A percentile compares a stretch with the other conserved stretches of the same genome.
These are phyloP conservation scores for Ictidomys tridecemlineatus DNA, from an alignment of 2,113 vertebrate species.

Conservation along the genomic window DNA sequence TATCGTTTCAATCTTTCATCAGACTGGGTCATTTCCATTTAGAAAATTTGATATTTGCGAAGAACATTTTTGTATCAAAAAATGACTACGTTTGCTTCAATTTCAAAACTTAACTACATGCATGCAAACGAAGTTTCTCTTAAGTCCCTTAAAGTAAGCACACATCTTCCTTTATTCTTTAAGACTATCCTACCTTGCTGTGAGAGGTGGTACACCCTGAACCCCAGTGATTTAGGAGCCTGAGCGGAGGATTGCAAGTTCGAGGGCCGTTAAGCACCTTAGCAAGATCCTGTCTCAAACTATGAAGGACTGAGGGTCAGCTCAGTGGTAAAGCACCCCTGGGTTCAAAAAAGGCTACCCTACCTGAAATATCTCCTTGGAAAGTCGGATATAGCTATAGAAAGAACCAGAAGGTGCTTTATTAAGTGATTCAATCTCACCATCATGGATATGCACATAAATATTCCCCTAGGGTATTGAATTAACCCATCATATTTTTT, in stretches of 20 bases:
- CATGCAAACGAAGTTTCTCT: not conserved
- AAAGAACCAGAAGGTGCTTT: not conserved
- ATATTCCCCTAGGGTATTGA: not conserved
- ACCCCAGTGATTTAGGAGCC: too few relatives aligned
- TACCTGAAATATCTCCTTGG: not conserved
- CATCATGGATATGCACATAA: constrained; percentile 20
- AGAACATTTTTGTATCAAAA: constrained; percentile 24
- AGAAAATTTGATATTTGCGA: not conserved
- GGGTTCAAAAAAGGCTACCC: too few relatives aligned
- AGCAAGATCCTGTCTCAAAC: too few relatives aligned
- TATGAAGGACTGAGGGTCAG: too few relatives aligned
- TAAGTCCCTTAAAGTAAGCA: not conserved
- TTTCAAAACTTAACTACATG: not conserved
- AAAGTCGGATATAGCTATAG: not conserved
- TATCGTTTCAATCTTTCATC: constrained; percentile 56
- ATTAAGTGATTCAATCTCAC: not conserved
- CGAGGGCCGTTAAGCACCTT: too few relatives aligned
- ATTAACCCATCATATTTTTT: constrained; percentile 23
- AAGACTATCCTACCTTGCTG: not conserved
- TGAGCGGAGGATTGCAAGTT: too few relatives aligned
- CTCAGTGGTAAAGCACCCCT: too few relatives aligned
- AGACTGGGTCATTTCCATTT: constrained; percentile 38
- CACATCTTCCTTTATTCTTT: not conserved
- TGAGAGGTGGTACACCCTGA: too few relatives aligned
- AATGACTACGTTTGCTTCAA: not conserved